Percentiles rank a stretch among this genome's conserved stretches.
phyloP scores from a whole-genome alignment of 2,888 invertebrate genomes.

The Parnassius smintheus region DNA sequence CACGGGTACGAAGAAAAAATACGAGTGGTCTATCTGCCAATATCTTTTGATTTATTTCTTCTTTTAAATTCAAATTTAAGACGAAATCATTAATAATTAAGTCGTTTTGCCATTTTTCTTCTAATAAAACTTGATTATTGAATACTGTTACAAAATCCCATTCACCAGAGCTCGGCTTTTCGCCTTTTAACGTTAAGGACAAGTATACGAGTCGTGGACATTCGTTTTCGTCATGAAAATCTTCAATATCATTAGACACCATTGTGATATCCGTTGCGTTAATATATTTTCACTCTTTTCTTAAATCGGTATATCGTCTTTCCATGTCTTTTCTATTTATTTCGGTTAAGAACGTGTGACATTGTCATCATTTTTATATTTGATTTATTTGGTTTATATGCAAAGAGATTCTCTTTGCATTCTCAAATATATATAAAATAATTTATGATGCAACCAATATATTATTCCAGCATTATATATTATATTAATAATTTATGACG shows the following conservation, averaged over 20 bases:
- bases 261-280: slow-evolving; percentile 33
- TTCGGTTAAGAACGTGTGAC: no score
- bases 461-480: no score
- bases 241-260: slow-evolving; percentile 42
- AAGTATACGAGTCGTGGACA: slow-evolving; percentile 43
- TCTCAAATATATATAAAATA: no score
- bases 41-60: slow-evolving; percentile 39
- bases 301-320: not conserved
- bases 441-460: no score
- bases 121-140: slow-evolving; percentile 48
- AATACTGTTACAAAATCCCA: slow-evolving; percentile 49
- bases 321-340: no score
- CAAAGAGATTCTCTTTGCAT: no score
- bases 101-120: slow-evolving; percentile 52
- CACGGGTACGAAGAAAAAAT: slow-evolving; percentile 51
- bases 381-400: no score
- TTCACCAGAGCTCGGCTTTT: slow-evolving; percentile 45
- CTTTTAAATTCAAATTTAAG: slow-evolving; percentile 52
- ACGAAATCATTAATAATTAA: slow-evolving; percentile 35
- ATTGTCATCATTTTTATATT: no score
- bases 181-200: slow-evolving; percentile 45
- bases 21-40: slow-evolving; percentile 58
- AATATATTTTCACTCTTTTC: slow-evolving; percentile 11
- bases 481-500: no score
- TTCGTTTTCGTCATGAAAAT: slow-evolving; percentile 37